Base-by-base conservation (phyloP, 2,888 invertebrate genomes). In the Molorchus minor region DNA sequence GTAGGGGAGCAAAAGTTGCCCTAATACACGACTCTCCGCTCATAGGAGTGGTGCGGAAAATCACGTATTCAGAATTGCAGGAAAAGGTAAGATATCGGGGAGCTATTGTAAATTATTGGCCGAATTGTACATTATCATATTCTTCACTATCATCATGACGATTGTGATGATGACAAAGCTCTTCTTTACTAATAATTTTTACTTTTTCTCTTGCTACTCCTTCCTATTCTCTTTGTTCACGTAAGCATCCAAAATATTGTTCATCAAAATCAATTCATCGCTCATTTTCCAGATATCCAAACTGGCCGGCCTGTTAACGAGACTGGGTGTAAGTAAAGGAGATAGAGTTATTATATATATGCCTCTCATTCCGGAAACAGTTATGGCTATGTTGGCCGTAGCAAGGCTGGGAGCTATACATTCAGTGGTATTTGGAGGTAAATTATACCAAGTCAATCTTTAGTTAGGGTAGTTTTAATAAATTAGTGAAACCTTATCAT, bases 371-470 rank as follows among this genome's bases (percentile, higher is more conserved):
- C 96, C 96, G 0, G 94, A 96, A 80, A 91, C 94, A 0, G 86
- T 96, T 41, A 85, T 95, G 49, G 88, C 95, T 0, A 96, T 96
- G 91, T 79, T 96, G 71, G 96, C 96, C 0, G 90, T 90, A 1
- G 92, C 90, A 30, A 84, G 97, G 41, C 82, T 96, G 7, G 97
- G 96, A 0, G 96, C 94, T 1, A 85, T 94, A n/a, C 96, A 97
- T 77, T 94, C 94, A 0, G 92, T 96, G 0, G 96, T 97, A 0
- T 97, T 97, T 81, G 97, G 96, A 75, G 94, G 92, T 90, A 79
- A 64, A 25, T 5, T 15, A 15, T 15, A 44, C 38, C n/a, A 19
- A 15, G 10, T 13, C 1, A 29, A 10, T 40, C 10, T 13, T n/a
- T 2, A 8, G n/a, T 8, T 17, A 40, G 12, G n/a, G n/a, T 16